These are phyloP conservation scores for Gymnocheta viridis DNA, from an alignment of 2,888 invertebrate genomes.

Conservation along the genomic window DNA sequence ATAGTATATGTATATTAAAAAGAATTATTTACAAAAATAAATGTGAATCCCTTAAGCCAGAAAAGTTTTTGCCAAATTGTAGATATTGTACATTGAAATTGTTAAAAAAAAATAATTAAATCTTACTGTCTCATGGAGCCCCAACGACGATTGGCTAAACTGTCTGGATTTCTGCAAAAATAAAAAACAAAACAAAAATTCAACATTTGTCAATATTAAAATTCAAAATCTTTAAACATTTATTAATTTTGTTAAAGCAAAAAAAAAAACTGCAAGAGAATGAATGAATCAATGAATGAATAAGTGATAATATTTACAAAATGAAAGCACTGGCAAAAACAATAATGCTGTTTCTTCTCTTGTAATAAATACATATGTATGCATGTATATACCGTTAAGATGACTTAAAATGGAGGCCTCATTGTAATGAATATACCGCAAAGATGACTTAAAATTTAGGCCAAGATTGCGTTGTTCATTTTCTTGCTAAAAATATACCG, in stretches of 20 bases:
- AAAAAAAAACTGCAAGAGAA: neutral
- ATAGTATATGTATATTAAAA: neutral
- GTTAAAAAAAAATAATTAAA: conserved; percentile 49
- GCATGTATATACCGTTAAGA: too few species aligned
- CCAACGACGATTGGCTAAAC: conserved; percentile 85
- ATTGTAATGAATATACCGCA: conserved; percentile 15
- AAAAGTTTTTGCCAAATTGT: conserved; percentile 32
- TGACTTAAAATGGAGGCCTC: too few species aligned
- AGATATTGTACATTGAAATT: conserved; percentile 8
- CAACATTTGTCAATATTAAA: neutral
- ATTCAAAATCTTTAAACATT: neutral
- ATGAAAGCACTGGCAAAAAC: neutral
- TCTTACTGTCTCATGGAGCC: conserved; percentile 86
- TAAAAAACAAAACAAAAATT: conserved; percentile 66
- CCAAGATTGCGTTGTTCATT: too few species aligned
- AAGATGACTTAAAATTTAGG: conserved; percentile 3
- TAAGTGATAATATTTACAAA: too few species aligned
- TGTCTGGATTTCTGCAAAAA: conserved; percentile 84
- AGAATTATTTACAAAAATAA: conserved; percentile 47
- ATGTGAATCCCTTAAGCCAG: conserved; percentile 13
- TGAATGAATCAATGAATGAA: neutral
- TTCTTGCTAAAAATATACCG: too few species aligned
- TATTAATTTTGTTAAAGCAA: neutral
- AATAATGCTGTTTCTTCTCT: neutral
- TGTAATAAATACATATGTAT: neutral